A percentile compares a stretch with the other conserved stretches of the same genome.
These are phyloP conservation scores for Recurvirostra avosetta DNA, from an alignment of 2,113 vertebrate genomes.

Conservation along the genomic window DNA sequence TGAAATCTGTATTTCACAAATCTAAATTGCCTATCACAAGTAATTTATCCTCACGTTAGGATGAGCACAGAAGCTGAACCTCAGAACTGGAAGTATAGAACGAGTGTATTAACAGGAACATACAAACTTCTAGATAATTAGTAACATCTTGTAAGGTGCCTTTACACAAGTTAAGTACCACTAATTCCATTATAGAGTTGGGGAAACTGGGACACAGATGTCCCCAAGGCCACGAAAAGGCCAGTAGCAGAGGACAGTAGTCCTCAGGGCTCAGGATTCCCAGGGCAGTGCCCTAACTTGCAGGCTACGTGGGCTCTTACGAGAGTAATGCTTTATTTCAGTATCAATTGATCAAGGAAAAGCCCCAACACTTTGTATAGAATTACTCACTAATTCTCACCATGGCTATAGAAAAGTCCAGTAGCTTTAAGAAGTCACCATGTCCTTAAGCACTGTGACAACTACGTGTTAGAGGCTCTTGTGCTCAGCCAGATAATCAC, in stretches of 20 bases:
- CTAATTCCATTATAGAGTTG: neutral
- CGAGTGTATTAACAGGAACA: neutral
- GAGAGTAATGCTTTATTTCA: neutral
- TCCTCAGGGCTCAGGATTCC: neutral
- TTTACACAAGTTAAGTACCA: neutral
- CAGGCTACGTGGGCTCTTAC: neutral
- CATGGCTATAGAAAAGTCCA: neutral
- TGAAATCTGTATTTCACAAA: neutral
- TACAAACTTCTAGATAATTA: neutral
- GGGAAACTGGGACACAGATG: neutral
- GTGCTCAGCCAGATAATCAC: neutral
- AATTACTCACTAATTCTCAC: neutral
- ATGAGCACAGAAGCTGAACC: neutral
- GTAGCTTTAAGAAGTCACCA: neutral
- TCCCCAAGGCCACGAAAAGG: neutral
- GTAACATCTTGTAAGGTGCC: neutral
- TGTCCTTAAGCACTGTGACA: neutral
- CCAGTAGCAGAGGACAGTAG: neutral
- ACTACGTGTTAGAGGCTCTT: neutral
- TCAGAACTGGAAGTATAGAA: neutral
- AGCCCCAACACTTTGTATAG: neutral
- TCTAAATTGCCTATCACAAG: neutral
- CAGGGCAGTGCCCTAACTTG: neutral
- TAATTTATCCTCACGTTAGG: neutral
- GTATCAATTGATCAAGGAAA: neutral